These are phyloP conservation scores for Dicrostonyx torquatus DNA, from an alignment of 2,797 vertebrate genomes.

Conservation along the genomic window DNA sequence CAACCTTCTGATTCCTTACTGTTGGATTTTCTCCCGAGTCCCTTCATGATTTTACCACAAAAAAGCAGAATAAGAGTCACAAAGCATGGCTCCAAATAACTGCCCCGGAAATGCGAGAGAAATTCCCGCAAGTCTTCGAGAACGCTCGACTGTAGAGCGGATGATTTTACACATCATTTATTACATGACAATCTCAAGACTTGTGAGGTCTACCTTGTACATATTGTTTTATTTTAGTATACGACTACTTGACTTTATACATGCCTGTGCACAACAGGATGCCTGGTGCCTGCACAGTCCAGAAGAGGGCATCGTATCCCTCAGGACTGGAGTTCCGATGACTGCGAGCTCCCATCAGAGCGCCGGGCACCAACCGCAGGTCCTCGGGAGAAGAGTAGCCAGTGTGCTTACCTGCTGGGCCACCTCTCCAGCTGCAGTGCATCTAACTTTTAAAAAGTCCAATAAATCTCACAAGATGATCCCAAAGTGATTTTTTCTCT, in stretches of 20 bases:
- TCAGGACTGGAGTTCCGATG: not conserved
- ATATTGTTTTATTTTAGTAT: not conserved
- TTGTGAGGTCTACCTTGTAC: not conserved
- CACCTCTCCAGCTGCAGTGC: not conserved
- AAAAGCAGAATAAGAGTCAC: not conserved
- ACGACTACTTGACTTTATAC: not conserved
- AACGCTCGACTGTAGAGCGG: not conserved
- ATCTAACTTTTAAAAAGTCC: not conserved
- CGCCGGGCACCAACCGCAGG: not conserved
- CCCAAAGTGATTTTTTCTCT: not conserved
- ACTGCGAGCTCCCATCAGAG: not conserved
- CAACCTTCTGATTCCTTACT: not conserved
- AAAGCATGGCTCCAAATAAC: not conserved
- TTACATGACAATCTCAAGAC: not conserved
- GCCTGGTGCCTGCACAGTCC: not conserved
- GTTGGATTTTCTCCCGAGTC: not conserved
- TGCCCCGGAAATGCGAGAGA: not conserved
- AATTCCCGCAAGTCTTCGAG: not conserved
- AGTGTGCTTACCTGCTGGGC: not conserved
- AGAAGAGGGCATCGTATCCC: not conserved
- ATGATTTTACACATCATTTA: slow-evolving; percentile 17
- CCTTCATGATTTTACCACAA: slow-evolving; percentile 20
- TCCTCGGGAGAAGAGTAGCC: not conserved
- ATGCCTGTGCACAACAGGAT: not conserved
- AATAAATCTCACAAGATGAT: not conserved